Evolutionary conservation across 2,797 vertebrate genomes (phyloP), one percentile per base, ranked within the genome.

Genomic region (Aplochiton taeniatus): DNA sequence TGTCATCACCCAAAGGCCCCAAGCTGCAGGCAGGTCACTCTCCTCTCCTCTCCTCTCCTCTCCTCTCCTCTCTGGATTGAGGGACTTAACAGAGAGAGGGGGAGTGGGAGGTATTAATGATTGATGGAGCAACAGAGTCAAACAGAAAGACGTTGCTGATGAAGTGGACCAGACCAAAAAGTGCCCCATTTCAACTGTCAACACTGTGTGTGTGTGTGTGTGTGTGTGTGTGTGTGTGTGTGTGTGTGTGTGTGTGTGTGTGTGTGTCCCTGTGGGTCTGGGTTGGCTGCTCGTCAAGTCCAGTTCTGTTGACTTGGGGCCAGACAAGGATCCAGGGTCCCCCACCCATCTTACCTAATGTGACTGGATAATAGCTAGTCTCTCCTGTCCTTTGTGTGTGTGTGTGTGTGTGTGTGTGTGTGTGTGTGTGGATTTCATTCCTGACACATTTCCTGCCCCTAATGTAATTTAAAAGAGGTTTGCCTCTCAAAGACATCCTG

Each of bases 281-380:
- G 51, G 14, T 42, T 56, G 11, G 11, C 54, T 8, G 11, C 31
- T 13, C 11, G 45, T 18, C 58, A 48, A 60, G 13, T 44, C 43
- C 0, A 20, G 8, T n/a, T 8, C 44, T 31, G 8, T 69, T 65
- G 63, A 65, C 43, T 42, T 51, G 57, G 61, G 20, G 49, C 50
- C 46, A 50, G 45, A 50, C 49, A 43, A 66, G 54, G 54, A 46
- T 57, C 47, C 53, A 54, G 45, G 10, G 11, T 46, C 4, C 43
- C 47, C 51, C 67, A 60, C 66, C 44, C 54, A 57, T 62, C 57
- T 70, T 70, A 68, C n/a, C n/a, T n/a, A n/a, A n/a, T n/a, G n/a
- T n/a, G n/a, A n/a, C n/a, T n/a, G n/a, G n/a, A n/a, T n/a, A n/a
- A n/a, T n/a, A n/a, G n/a, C n/a, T n/a, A n/a, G n/a, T 3, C 31